Evolutionary conservation across 1,140 invertebrate species (phyloP).

Genomic region (Drosophila tropicalis): DNA sequence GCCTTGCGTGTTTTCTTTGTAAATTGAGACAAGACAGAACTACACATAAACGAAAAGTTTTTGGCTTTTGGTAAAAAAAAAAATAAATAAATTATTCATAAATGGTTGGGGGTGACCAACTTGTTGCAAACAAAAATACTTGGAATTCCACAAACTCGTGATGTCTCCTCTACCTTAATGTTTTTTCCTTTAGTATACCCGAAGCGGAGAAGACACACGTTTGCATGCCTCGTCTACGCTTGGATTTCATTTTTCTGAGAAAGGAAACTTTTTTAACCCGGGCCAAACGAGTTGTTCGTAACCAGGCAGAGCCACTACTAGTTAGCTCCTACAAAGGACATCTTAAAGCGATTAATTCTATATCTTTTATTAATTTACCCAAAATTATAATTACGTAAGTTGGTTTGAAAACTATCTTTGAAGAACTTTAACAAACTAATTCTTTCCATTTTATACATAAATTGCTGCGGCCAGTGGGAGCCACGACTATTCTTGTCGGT

Average conservation of each 20-base stretch:
- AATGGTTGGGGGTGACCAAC: slow-evolving; percentile 25
- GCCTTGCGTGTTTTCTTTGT: slow-evolving; percentile 56
- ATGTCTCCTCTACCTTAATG: neutral
- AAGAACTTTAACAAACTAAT: neutral
- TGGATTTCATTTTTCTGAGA: slow-evolving; percentile 89
- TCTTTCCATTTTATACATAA: neutral
- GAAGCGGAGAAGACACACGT: slow-evolving; percentile 82
- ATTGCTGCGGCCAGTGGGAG: slow-evolving; percentile 85
- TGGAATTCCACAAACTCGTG: neutral
- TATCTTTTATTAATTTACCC: slow-evolving; percentile 86
- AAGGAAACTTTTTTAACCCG: slow-evolving; percentile 86
- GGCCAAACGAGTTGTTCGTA: slow-evolving; percentile 86
- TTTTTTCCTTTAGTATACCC: slow-evolving; percentile 47
- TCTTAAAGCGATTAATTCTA: slow-evolving; percentile 85
- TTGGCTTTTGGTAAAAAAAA: slow-evolving; percentile 29
- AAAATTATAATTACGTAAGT: slow-evolving; percentile 86
- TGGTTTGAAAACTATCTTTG: neutral
- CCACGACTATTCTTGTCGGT: slow-evolving; percentile 87
- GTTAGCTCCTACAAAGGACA: slow-evolving; percentile 87
- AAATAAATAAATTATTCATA: slow-evolving; percentile 72
- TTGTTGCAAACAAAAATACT: slow-evolving; percentile 9
- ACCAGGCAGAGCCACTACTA: slow-evolving; percentile 86
- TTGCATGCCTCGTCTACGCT: slow-evolving; percentile 85
- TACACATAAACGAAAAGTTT: slow-evolving; percentile 48
- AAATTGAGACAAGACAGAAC: slow-evolving; percentile 44